Evolutionary conservation across 2,888 invertebrate species (phyloP).

Genomic region (Atethmia centrago): DNA sequence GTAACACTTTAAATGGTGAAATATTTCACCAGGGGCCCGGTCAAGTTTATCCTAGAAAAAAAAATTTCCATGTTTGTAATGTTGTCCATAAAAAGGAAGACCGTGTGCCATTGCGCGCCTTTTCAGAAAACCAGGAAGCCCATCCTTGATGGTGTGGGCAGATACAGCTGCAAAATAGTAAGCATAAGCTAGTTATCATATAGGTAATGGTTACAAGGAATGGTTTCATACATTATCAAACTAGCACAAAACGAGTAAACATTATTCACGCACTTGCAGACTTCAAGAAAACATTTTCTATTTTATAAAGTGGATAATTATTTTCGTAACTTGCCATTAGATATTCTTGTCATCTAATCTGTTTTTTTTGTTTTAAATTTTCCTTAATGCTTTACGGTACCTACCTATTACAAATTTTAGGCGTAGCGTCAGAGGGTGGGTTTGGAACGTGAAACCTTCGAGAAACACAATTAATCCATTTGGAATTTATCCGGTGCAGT

Average conservation of each 20-base stretch:
- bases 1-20: conserved; percentile 19
- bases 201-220: not conserved
- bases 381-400: conserved; percentile 26
- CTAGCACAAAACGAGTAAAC: not conserved
- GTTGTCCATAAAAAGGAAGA: not conserved
- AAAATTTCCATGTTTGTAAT: conserved; percentile 7
- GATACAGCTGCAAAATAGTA: not conserved
- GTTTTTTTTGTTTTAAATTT: conserved; percentile 8
- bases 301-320: not conserved
- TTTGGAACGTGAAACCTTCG: conserved; percentile 67
- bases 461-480: conserved; percentile 81
- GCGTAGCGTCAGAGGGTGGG: conserved; percentile 52
- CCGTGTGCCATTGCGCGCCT: not conserved
- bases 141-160: not conserved
- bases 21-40: conserved; percentile 3
- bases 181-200: not conserved
- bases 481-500: conserved; percentile 81
- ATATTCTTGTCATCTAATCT: not conserved
- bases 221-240: not conserved
- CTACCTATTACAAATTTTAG: conserved; percentile 48
- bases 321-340: not conserved
- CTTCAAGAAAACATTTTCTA: not conserved
- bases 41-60: conserved; percentile 28
- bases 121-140: not conserved
- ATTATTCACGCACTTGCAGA: too few relatives aligned